Evolutionary conservation across 2,113 vertebrate genomes (phyloP).

Genomic region (Rousettus leschenaultii): DNA sequence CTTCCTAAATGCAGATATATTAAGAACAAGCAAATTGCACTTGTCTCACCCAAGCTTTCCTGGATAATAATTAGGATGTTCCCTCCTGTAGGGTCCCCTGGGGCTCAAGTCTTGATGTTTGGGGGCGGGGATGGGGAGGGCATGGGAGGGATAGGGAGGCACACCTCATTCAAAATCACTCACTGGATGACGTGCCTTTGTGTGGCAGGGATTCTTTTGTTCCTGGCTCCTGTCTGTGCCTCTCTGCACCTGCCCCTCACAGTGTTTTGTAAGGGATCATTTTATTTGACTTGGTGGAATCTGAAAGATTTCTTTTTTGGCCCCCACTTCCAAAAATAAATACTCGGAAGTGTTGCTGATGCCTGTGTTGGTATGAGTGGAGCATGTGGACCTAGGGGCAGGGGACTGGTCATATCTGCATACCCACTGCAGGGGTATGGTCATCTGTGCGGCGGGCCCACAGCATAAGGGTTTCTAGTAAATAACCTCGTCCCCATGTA

Average conservation of each 20-base stretch:
- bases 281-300: not conserved
- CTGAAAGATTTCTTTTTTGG: not conserved
- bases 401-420: not conserved
- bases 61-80: conserved; percentile 12
- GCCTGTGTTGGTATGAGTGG: not conserved
- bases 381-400: not conserved
- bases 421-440: not conserved
- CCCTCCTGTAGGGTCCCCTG: not conserved
- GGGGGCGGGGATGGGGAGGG: no score
- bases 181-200: conserved; percentile 21
- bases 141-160: not conserved
- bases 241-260: not conserved
- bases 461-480: not conserved
- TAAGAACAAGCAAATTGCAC: not conserved
- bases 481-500: not conserved
- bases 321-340: not conserved
- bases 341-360: not conserved
- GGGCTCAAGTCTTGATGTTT: not conserved
- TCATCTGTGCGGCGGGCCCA: not conserved
- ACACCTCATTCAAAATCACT: conserved; percentile 22
- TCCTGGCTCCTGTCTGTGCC: not conserved
- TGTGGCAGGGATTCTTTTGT: conserved; percentile 4
- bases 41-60: not conserved
- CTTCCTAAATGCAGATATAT: not conserved
- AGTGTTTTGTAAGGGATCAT: not conserved